Evolutionary conservation across 2,888 invertebrate species (phyloP), one percentile per base, ranked within the genome.

Genomic region (Eristalis arbustorum): DNA sequence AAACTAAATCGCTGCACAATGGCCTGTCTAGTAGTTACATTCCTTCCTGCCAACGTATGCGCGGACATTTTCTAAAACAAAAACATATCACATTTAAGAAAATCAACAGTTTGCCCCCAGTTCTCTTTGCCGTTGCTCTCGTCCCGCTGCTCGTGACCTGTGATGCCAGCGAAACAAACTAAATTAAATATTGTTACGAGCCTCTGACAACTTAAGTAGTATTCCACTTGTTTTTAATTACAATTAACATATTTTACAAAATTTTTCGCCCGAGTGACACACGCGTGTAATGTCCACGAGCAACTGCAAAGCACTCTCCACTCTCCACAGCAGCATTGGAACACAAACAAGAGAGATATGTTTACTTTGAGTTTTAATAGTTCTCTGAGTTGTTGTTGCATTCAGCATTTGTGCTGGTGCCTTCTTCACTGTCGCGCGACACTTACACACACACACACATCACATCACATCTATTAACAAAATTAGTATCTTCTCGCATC

Each of bases 321-420:
- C n/a, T n/a, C n/a, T n/a, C n/a, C n/a, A 68, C 67, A 56, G 23
- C n/a, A n/a, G n/a, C n/a, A 64, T 34, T 28, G 40, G 62, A 64
- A 63, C n/a, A n/a, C n/a, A n/a, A n/a, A n/a, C 10, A 42, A 37
- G 64, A n/a, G n/a, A n/a, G 81, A 81, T 81, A 81, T 76, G 81
- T 83, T 79, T 79, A 11, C 6, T 62, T 77, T 49, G 18, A 49
- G 18, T 49, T 49, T 49, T 18, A 49, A 49, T 49, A 18, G 49
- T 18, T 49, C 6, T 49, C 6, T 49, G n/a, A 49, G n/a, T 49
- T 49, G 6, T 18, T 49, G 59, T 59, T 56, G 59, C 8, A 28
- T 22, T 67, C 22, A 18, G n/a, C 49, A 6, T 18, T 49, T 49
- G 42, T 14, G 5, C 18, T 3, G 49, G 49, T 84, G 64, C 69